Percentiles rank a stretch among this genome's conserved stretches.
Conservation (phyloP, 2,888 invertebrate genomes). For the Miltochrista miniata region DNA sequence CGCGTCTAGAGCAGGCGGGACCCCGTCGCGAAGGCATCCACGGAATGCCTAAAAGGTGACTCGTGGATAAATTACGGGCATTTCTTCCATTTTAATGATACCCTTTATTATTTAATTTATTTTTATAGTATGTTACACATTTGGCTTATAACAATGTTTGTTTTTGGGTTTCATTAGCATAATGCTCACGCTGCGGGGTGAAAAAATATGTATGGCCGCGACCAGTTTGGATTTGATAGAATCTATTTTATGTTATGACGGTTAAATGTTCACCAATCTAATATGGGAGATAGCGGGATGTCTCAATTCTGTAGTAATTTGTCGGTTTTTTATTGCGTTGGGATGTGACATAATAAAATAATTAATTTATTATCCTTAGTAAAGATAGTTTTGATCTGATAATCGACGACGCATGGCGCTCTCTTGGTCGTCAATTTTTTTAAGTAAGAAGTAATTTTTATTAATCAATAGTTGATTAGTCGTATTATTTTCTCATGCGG, state of each 20-base stretch:
- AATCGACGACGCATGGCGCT: slow-evolving; percentile 66
- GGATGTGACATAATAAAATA: slow-evolving; percentile 80
- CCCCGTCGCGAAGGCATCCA: slow-evolving; percentile 80
- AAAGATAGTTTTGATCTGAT: slow-evolving; percentile 76
- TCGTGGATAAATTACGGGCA: slow-evolving; percentile 82
- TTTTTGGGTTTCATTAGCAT: slow-evolving; percentile 82
- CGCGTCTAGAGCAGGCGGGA: slow-evolving; percentile 75
- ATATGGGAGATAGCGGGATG: slow-evolving; percentile 79
- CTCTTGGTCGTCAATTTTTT: slow-evolving; percentile 77
- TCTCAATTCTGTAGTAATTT: slow-evolving; percentile 78
- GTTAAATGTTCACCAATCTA: slow-evolving; percentile 65
- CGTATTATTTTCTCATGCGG: slow-evolving; percentile 55
- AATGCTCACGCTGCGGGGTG: slow-evolving; percentile 73
- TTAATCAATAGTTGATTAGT: slow-evolving; percentile 62
- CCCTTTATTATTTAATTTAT: slow-evolving; percentile 84
- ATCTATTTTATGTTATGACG: slow-evolving; percentile 66
- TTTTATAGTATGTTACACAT: slow-evolving; percentile 83
- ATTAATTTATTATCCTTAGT: slow-evolving; percentile 77
- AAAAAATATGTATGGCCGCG: slow-evolving; percentile 60
- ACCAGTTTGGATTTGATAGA: slow-evolving; percentile 72
- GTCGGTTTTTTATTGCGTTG: slow-evolving; percentile 74
- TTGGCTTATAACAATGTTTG: slow-evolving; percentile 82
- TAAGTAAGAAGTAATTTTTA: slow-evolving; percentile 77
- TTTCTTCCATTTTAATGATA: slow-evolving; percentile 83
- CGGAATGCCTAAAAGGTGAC: slow-evolving; percentile 83